phyloP scores from a whole-genome alignment of 2,797 vertebrate species.

The Schizopygopsis malacanthus region DNA sequence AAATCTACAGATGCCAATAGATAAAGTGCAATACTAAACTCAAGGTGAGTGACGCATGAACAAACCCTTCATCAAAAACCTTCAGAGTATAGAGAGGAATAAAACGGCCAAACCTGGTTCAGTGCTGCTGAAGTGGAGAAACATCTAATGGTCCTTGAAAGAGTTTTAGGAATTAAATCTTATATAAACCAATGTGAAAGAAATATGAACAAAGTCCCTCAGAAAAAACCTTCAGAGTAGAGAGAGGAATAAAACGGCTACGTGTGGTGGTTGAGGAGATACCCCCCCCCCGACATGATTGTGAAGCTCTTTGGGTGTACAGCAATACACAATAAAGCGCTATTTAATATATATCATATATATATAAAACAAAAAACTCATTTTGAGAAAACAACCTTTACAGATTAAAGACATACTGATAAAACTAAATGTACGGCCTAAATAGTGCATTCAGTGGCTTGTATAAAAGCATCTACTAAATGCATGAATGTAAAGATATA shows the following conservation, averaged over 20 bases:
- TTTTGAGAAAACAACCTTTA: not conserved
- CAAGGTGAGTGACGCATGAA: not conserved
- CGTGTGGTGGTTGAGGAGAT: too few relatives aligned
- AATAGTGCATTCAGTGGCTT: too few relatives aligned
- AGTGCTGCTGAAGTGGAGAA: not conserved
- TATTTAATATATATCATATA: too few relatives aligned
- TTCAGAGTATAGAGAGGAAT: not conserved
- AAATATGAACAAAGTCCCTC: not conserved
- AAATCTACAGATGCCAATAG: not conserved
- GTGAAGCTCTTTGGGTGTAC: too few relatives aligned
- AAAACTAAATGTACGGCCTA: too few relatives aligned
- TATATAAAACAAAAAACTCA: not conserved
- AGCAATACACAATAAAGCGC: too few relatives aligned
- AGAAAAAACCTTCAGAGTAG: not conserved
- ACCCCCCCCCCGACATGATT: too few relatives aligned
- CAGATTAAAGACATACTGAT: too few relatives aligned
- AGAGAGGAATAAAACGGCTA: not conserved
- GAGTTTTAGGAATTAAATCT: not conserved
- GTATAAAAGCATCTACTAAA: too few relatives aligned
- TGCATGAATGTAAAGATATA: not conserved
- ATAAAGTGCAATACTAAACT: not conserved
- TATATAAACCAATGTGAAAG: not conserved
- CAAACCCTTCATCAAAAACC: not conserved
- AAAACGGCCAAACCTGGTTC: not conserved
- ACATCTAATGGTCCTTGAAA: not conserved